phyloP scores from a whole-genome alignment of 2,113 vertebrate genomes.

The Panthera tigris region DNA sequence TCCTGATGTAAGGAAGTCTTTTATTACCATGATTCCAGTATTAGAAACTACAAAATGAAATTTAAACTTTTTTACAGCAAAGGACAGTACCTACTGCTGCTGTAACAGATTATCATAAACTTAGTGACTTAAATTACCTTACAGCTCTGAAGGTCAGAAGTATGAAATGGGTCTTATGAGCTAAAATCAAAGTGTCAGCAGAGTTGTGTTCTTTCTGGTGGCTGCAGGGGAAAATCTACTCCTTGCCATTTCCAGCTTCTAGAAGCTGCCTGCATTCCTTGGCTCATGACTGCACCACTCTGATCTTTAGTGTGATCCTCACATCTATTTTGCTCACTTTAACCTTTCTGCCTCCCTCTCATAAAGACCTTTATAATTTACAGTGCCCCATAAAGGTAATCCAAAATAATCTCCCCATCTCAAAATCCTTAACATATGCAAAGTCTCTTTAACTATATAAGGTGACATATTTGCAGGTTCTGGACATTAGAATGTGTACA shows the following conservation, averaged over 20 bases:
- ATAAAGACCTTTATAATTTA: not conserved
- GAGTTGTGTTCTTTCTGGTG: not conserved
- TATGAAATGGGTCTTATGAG: not conserved
- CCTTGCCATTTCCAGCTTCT: not conserved
- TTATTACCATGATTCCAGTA: not conserved
- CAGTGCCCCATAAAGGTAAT: not conserved
- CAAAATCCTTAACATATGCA: not conserved
- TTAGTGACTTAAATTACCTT: not conserved
- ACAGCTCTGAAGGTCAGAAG: not conserved
- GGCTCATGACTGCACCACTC: not conserved
- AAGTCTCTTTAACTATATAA: not conserved
- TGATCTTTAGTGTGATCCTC: not conserved
- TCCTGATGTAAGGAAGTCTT: not conserved
- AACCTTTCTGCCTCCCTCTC: not conserved
- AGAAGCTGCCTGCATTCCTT: not conserved
- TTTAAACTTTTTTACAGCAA: not conserved
- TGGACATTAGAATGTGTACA: not conserved
- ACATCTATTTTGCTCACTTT: not conserved
- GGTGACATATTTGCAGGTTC: not conserved
- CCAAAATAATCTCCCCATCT: not conserved
- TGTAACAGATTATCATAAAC: not conserved
- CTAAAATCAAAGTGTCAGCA: not conserved
- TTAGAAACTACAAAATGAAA: not conserved
- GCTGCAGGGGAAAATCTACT: not conserved
- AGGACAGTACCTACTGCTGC: not conserved